phyloP scores from a whole-genome alignment of 2,113 vertebrate species.

The Pipra filicauda region DNA sequence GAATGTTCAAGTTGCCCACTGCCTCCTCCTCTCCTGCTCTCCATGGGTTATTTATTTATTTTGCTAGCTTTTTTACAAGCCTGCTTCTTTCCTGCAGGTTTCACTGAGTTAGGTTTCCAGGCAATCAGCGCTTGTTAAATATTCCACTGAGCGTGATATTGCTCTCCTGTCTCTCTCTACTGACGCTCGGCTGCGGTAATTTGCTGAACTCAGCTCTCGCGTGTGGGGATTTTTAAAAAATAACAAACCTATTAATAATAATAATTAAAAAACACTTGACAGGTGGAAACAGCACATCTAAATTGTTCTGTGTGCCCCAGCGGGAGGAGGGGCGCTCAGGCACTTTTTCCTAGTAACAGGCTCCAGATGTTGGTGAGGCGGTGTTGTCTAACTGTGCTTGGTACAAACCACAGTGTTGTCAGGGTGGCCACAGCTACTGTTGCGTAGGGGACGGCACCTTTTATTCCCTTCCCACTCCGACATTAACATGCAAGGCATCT shows the following conservation, averaged over 20 bases:
- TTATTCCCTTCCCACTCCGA: background rate
- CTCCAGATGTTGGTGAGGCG: background rate
- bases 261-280: constrained; percentile 62
- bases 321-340: background rate
- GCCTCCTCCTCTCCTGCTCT: background rate
- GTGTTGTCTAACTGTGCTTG: background rate
- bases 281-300: constrained; percentile 54
- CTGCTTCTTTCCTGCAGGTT: constrained; percentile 23
- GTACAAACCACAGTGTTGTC: background rate
- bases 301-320: background rate
- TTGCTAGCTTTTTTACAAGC: constrained; percentile 9
- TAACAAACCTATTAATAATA: constrained; percentile 69
- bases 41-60: constrained; percentile 31
- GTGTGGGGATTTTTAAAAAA: constrained; percentile 27
- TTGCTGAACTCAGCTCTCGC: constrained; percentile 62
- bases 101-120: constrained; percentile 50
- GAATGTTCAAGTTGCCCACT: background rate
- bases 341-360: background rate
- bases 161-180: constrained; percentile 52
- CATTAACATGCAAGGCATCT: background rate
- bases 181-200: constrained; percentile 11
- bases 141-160: constrained; percentile 61
- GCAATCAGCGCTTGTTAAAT: constrained; percentile 63
- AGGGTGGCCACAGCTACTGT: background rate
- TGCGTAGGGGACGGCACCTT: background rate